Base-by-base conservation (phyloP, 2,888 invertebrate species). In the Euzetes globulus region DNA sequence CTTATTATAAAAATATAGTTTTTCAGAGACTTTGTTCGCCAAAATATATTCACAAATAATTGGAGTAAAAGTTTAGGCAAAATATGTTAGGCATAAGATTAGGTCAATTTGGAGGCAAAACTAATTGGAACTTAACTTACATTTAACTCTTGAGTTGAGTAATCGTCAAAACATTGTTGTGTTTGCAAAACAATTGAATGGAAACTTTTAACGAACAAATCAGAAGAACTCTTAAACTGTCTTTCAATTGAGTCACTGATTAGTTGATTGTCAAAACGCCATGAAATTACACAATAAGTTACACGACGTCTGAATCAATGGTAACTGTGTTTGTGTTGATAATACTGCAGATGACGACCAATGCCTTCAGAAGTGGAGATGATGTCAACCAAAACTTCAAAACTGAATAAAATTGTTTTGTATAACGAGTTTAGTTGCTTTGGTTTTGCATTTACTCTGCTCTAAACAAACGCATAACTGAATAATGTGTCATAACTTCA, bases 51-150 rank as follows among this genome's bases (percentile, higher is more conserved):
- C 7, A 13, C 47, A 47, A 47, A 47, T 47, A 47, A 9, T 47
- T 11, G 13, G 47, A 47, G 17, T 47, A 17, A 17, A 47, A 47
- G 47, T 47, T 47, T 9, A 47, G 47, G 47, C 17, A 11, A 47
- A 47, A 17, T 47, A 47, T 47, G 33, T 33, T 33, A 6, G 33
- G 33, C 33, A 33, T 33, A 33, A 33, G 33, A 33, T 33, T 33
- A 33, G 33, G 33, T 33, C 33, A 33, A 6, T 33, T 33, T 33
- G 9, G 33, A n/a, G 33, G 33, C 33, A 33, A 33, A 50, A 55
- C 4, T 55, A 55, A 55, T 55, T 55, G 25, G 55, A 55, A 55
- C 55, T 55, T 55, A 55, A 55, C 55, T 55, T 55, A 55, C 55
- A 55, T 55, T 55, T 55, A 25, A 25, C 22, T 55, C 19, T 25